phyloP scores from a whole-genome alignment of 2,113 vertebrate species.

The Poicephalus gulielmi region DNA sequence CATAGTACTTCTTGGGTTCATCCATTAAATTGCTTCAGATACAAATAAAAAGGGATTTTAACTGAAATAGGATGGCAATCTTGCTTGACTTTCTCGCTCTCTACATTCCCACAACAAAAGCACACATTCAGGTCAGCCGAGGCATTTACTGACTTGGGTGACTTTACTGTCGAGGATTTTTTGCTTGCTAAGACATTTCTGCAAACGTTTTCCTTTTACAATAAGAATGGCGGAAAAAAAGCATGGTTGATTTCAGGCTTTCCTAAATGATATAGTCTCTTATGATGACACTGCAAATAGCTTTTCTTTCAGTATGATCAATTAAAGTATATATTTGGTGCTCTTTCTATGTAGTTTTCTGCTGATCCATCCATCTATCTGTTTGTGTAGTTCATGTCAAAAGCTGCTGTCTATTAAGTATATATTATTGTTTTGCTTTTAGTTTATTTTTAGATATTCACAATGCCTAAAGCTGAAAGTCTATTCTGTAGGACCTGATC shows the following conservation, averaged over 20 bases:
- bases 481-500: neutral
- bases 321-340: neutral
- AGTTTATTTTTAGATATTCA: neutral
- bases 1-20: neutral
- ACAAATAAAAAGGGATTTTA: neutral
- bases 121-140: neutral
- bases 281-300: conserved; percentile 10
- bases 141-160: neutral
- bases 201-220: neutral
- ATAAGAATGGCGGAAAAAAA: neutral
- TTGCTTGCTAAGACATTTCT: neutral
- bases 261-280: neutral
- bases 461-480: neutral
- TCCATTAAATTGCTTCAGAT: neutral
- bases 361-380: neutral
- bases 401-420: neutral
- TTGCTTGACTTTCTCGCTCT: neutral
- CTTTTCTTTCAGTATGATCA: neutral
- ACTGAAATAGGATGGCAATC: neutral
- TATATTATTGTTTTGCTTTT: neutral
- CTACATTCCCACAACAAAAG: neutral
- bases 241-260: neutral
- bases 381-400: neutral
- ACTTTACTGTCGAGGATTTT: neutral
- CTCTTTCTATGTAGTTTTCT: neutral